Evolutionary conservation across 2,888 invertebrate species (phyloP).

Genomic region (Xylota segnis): DNA sequence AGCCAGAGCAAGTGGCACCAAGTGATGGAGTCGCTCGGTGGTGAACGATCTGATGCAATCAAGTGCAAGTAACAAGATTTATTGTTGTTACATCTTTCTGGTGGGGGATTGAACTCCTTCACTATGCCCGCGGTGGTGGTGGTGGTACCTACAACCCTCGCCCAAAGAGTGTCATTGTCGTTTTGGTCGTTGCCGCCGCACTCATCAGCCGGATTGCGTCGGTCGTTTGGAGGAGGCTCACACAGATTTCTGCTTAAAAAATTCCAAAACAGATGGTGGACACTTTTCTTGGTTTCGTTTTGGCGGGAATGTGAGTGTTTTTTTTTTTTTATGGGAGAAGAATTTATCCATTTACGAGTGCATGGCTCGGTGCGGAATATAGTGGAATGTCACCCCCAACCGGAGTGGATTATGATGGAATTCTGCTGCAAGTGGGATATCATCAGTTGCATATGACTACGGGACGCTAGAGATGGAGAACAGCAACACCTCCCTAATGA

Average conservation of each 20-base stretch:
- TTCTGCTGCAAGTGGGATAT: constrained; percentile 37
- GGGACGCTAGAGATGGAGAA: too few species aligned
- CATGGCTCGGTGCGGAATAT: constrained; percentile 14
- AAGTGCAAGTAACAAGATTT: constrained; percentile 76
- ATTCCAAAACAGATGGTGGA: constrained; percentile 75
- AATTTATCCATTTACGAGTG: constrained; percentile 41
- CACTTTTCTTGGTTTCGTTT: constrained; percentile 70
- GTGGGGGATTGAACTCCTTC: constrained; percentile 77
- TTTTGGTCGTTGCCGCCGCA: constrained; percentile 63
- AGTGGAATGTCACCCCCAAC: constrained; percentile 75
- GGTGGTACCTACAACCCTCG: constrained; percentile 41
- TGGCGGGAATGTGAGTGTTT: constrained; percentile 46
- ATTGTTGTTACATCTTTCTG: constrained; percentile 68
- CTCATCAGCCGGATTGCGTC: constrained; percentile 46
- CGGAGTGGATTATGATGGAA: constrained; percentile 44
- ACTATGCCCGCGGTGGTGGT: constrained; percentile 24
- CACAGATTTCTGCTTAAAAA: constrained; percentile 51
- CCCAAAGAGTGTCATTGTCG: constrained; percentile 50
- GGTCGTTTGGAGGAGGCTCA: constrained; percentile 13
- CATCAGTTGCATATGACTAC: background rate
- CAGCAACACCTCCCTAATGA: too few species aligned
- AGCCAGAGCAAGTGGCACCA: background rate
- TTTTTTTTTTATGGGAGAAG: constrained; percentile 27
- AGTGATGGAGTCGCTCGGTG: constrained; percentile 44
- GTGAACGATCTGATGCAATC: constrained; percentile 74